Evolutionary conservation across 2,888 invertebrate species (phyloP).

Genomic region (Pterobdella sp.): DNA sequence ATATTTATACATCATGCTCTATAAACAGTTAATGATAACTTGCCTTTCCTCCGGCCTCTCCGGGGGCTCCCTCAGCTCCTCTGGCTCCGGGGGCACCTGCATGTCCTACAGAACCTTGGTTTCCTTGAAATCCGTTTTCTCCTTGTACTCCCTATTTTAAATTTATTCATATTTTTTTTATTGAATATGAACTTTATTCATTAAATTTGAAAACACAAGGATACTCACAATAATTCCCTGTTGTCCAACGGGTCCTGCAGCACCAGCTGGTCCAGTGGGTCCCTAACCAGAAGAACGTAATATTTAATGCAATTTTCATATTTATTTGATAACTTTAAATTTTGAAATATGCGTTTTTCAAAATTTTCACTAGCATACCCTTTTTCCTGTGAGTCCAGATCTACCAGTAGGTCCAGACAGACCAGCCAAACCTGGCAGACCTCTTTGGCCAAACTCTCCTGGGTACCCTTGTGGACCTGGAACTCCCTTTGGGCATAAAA

Average conservation of each 20-base stretch:
- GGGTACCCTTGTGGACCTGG: constrained; percentile 22
- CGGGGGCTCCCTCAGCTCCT: constrained; percentile 15
- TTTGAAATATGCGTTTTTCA: background rate
- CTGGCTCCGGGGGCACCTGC: constrained; percentile 17
- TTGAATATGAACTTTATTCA: background rate
- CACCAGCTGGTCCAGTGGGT: constrained; percentile 9
- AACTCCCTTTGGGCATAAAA: constrained; percentile 8
- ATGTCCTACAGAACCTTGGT: constrained; percentile 22
- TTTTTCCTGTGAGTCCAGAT: constrained; percentile 29
- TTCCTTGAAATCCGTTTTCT: constrained; percentile 23
- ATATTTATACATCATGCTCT: too few relatives aligned
- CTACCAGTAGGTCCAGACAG: constrained; percentile 23
- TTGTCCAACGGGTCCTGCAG: background rate
- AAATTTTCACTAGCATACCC: constrained; percentile 18
- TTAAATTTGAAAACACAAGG: too few relatives aligned
- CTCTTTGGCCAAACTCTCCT: constrained; percentile 18
- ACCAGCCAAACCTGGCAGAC: constrained; percentile 17
- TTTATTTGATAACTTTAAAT: too few relatives aligned
- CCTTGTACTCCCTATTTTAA: constrained; percentile 15
- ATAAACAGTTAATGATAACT: too few relatives aligned
- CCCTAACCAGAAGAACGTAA: background rate
- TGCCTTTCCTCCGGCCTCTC: constrained; percentile 23
- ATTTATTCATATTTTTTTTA: background rate
- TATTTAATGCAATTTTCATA: background rate
- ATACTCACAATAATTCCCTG: background rate